Evolutionary conservation across 2,797 vertebrate species (phyloP).

Genomic region (Phalanger gymnotis): DNA sequence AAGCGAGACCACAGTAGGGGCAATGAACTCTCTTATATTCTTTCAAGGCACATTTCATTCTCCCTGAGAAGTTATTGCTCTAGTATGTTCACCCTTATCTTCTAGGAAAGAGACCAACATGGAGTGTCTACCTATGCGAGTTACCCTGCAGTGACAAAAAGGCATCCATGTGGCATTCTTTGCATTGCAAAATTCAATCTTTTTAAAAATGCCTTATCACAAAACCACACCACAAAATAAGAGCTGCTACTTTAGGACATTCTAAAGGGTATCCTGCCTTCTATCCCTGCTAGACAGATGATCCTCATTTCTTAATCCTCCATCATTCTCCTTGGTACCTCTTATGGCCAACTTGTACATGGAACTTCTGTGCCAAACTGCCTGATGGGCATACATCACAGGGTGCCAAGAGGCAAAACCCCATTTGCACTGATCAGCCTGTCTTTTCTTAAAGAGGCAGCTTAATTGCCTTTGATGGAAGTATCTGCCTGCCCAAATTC

Average conservation of each 20-base stretch:
- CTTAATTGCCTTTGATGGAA: neutral
- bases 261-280: neutral
- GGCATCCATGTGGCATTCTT: neutral
- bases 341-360: neutral
- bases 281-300: neutral
- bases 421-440: neutral
- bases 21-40: neutral
- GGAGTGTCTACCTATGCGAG: neutral
- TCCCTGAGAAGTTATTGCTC: neutral
- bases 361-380: neutral
- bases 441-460: neutral
- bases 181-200: neutral
- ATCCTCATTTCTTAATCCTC: neutral
- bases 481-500: neutral
- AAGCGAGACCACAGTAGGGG: neutral
- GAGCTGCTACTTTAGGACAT: neutral
- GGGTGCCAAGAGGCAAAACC: neutral
- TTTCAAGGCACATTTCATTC: neutral
- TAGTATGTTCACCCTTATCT: neutral
- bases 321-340: neutral
- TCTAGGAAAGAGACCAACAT: neutral
- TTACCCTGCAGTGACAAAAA: neutral
- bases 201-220: neutral
- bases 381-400: neutral
- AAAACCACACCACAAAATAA: neutral